Conservation (phyloP, 2,888 invertebrate species). For the Nebria brevicollis region DNA sequence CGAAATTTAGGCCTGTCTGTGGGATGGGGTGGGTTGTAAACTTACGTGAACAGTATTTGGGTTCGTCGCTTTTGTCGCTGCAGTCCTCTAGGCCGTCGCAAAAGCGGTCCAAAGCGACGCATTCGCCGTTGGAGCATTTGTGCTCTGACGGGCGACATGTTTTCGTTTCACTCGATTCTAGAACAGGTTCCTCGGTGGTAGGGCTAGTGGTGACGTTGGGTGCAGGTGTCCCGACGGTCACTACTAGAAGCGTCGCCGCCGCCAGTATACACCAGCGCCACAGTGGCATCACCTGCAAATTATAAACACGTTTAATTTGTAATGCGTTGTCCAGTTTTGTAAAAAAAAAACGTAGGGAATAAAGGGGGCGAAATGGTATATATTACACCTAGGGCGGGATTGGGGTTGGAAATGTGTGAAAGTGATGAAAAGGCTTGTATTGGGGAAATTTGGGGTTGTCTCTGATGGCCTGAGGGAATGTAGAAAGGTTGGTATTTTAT, state of each 20-base stretch:
- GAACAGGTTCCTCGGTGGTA: not conserved
- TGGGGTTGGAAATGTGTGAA: not conserved
- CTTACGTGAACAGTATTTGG: slow-evolving; percentile 81
- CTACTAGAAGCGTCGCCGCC: slow-evolving; percentile 16
- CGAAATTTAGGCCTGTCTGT: no score
- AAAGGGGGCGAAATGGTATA: no score
- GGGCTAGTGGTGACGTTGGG: slow-evolving; percentile 13
- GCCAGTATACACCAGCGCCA: slow-evolving; percentile 12
- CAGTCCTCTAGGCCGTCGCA: slow-evolving; percentile 84
- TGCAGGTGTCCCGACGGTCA: slow-evolving; percentile 5
- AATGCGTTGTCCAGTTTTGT: no score
- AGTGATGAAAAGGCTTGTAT: not conserved
- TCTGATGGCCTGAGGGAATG: not conserved
- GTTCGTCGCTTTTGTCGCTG: slow-evolving; percentile 81
- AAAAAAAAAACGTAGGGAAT: no score
- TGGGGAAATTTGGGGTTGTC: slow-evolving; percentile 8
- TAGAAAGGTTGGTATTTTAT: not conserved
- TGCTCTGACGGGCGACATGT: slow-evolving; percentile 63
- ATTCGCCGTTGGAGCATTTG: slow-evolving; percentile 65
- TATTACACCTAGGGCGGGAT: not conserved
- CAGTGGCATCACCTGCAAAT: slow-evolving; percentile 34
- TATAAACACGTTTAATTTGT: no score
- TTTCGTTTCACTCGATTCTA: slow-evolving; percentile 22
- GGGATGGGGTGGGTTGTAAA: no score
- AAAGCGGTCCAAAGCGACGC: slow-evolving; percentile 78